phyloP scores from a whole-genome alignment of 2,113 vertebrate species.

The Acanthisitta chloris region DNA sequence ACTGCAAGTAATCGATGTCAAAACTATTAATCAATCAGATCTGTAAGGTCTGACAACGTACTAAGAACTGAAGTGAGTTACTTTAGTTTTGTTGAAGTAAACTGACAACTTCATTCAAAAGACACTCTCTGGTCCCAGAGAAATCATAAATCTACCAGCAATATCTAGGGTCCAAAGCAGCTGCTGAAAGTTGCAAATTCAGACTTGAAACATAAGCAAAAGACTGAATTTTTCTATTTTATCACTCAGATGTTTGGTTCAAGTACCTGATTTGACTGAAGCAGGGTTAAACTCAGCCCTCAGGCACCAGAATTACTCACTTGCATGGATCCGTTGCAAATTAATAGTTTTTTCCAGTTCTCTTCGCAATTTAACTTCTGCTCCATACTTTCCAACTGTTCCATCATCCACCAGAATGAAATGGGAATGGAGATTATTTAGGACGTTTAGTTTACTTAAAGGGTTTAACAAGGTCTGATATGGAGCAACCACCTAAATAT shows the following conservation, averaged over 20 bases:
- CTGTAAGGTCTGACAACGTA: background rate
- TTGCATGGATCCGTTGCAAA: constrained; percentile 95
- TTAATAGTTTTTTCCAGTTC: constrained; percentile 98
- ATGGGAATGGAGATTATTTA: constrained; percentile 97
- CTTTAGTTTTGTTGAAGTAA: background rate
- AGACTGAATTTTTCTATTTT: background rate
- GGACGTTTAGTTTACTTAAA: constrained; percentile 94
- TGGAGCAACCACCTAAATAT: constrained; percentile 88
- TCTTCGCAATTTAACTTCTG: constrained; percentile 90
- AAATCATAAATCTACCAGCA: background rate
- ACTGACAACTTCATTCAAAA: background rate
- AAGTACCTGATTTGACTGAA: background rate
- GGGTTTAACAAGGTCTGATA: constrained; percentile 98
- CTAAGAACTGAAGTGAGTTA: background rate
- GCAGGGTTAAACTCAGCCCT: background rate
- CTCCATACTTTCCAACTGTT: constrained; percentile 95
- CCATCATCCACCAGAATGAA: constrained; percentile 98
- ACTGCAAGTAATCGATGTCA: background rate
- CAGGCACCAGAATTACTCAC: constrained; percentile 74
- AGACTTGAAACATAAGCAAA: background rate
- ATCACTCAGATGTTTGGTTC: background rate
- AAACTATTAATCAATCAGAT: background rate
- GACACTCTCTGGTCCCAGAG: background rate
- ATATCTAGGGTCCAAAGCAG: background rate
- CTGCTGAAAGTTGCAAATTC: background rate